Percentiles rank a stretch among this genome's conserved stretches.
phyloP scores from a whole-genome alignment of 2,888 invertebrate species.

The Drosophila cracens region DNA sequence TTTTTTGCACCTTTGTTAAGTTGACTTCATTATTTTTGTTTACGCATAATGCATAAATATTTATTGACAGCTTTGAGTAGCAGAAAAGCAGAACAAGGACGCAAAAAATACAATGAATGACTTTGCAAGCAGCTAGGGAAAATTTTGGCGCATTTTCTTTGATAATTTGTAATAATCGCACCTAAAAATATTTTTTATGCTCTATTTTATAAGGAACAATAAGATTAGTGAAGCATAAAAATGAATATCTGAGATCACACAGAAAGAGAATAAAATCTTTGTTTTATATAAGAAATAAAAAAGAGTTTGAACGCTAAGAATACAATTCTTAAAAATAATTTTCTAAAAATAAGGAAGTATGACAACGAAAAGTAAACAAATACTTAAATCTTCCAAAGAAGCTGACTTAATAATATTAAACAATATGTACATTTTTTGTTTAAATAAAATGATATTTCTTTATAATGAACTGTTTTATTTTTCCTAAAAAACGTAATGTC shows the following conservation, averaged over 20 bases:
- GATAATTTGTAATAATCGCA: slow-evolving; percentile 2
- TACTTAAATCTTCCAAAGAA: neutral
- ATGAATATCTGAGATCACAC: neutral
- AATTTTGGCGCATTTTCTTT: slow-evolving; percentile 46
- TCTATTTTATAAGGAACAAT: neutral
- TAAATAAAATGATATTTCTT: neutral
- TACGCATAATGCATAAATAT: slow-evolving; percentile 64
- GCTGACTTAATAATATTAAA: neutral
- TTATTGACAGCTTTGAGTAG: slow-evolving; percentile 68
- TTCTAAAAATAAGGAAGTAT: neutral
- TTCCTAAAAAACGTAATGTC: too few species aligned
- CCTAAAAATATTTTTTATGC: neutral
- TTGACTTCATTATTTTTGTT: slow-evolving; percentile 76
- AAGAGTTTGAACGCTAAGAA: neutral
- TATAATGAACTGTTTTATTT: neutral
- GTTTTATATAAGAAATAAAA: neutral
- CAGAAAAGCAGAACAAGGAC: slow-evolving; percentile 6
- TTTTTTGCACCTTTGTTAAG: slow-evolving; percentile 42
- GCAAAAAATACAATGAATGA: slow-evolving; percentile 6
- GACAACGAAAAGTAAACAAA: neutral
- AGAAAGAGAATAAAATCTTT: neutral
- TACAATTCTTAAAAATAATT: neutral
- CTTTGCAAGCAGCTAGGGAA: neutral
- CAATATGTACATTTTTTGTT: neutral
- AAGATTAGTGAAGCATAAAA: neutral